phyloP scores from a whole-genome alignment of 2,888 invertebrate species.

The Drosophila stalkeri region DNA sequence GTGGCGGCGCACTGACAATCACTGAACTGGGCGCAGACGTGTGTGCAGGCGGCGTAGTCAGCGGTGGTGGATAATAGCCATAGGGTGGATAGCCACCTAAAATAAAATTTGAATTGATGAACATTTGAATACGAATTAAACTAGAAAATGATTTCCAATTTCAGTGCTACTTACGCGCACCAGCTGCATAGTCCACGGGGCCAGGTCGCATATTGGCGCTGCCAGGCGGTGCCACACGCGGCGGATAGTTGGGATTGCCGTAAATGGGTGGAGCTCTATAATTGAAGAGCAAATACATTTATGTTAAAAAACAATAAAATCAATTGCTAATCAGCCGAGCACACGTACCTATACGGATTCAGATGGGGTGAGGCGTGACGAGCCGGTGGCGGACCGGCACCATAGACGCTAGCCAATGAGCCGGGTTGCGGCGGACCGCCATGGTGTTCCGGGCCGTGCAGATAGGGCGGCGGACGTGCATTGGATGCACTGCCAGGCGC shows the following conservation, averaged over 20 bases:
- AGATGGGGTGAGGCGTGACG: constrained; percentile 82
- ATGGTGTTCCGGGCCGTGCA: constrained; percentile 71
- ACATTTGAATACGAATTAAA: neutral
- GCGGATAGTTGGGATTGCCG: constrained; percentile 83
- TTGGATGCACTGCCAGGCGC: constrained; percentile 42
- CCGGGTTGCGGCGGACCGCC: constrained; percentile 52
- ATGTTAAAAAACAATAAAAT: neutral
- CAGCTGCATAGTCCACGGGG: constrained; percentile 75
- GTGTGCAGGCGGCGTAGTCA: constrained; percentile 74
- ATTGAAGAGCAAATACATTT: neutral
- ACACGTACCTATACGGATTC: constrained; percentile 81
- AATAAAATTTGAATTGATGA: neutral
- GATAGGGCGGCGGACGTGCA: constrained; percentile 63
- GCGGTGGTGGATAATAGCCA: constrained; percentile 83
- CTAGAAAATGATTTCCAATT: neutral
- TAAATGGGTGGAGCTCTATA: constrained; percentile 81
- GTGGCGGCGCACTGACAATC: constrained; percentile 74
- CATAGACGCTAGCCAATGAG: constrained; percentile 51
- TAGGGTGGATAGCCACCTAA: constrained; percentile 79
- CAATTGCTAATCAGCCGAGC: neutral
- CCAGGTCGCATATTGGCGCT: constrained; percentile 71
- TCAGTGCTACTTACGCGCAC: constrained; percentile 75
- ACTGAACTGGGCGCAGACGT: constrained; percentile 72
- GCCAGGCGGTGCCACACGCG: constrained; percentile 76
- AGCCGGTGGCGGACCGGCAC: constrained; percentile 78